Percentiles rank a stretch among this genome's conserved stretches.
These are phyloP conservation scores for Colistium nudipinnis DNA, from an alignment of 2,113 vertebrate genomes.

Conservation along the genomic window DNA sequence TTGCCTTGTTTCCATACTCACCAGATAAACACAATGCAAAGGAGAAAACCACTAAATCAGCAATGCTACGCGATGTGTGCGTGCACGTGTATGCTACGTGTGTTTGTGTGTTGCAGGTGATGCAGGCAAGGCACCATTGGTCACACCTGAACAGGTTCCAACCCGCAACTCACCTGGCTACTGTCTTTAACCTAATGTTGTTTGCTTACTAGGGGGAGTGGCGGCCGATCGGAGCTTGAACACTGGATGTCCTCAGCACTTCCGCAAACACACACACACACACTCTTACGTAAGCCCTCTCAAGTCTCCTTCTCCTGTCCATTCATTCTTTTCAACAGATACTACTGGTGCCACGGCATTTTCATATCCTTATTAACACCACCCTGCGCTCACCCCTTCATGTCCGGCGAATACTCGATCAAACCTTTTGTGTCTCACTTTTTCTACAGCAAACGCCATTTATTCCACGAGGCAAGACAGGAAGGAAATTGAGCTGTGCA, in stretches of 20 bases:
- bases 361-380: constrained; percentile 23
- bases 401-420: constrained; percentile 37
- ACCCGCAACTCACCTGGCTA: constrained; percentile 56
- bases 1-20: constrained; percentile 41
- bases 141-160: constrained; percentile 68
- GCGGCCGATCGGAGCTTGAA: constrained; percentile 54
- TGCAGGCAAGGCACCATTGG: constrained; percentile 1
- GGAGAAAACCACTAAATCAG: constrained; percentile 16
- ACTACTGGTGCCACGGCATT: constrained; percentile 5
- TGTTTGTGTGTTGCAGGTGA: constrained; percentile 5
- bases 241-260: constrained; percentile 21
- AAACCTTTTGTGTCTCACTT: constrained; percentile 28
- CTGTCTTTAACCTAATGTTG: constrained; percentile 52
- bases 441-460: constrained; percentile 35
- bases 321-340: constrained; percentile 33
- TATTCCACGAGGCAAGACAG: constrained; percentile 28
- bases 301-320: constrained; percentile 8
- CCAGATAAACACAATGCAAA: constrained; percentile 27
- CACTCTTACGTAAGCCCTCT: constrained; percentile 25
- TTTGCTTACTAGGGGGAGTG: constrained; percentile 63
- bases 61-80: not conserved
- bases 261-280: constrained; percentile 4
- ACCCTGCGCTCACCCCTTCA: constrained; percentile 28
- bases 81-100: not conserved
- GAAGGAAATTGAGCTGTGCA: constrained; percentile 64